Percentiles rank a stretch among this genome's conserved stretches.
Conservation (phyloP, 2,113 vertebrate genomes). For the Pogona vitticeps region DNA sequence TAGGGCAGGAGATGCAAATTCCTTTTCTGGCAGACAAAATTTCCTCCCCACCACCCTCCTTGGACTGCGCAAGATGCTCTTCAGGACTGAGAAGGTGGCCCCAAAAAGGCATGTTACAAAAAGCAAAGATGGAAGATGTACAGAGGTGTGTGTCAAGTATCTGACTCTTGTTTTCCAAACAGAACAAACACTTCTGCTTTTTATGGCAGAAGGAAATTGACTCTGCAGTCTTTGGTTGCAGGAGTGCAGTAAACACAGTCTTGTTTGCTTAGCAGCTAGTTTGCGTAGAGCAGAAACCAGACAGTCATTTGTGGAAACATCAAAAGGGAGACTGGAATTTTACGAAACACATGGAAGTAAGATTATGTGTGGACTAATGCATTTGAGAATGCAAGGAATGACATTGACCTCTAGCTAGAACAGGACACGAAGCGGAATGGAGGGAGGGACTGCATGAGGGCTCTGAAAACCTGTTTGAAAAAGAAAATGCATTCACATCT, state of each 20-base stretch:
- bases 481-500: constrained; percentile 13
- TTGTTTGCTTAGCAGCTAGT: not conserved
- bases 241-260: not conserved
- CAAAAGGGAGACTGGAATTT: not conserved
- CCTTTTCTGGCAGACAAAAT: not conserved
- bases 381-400: not conserved
- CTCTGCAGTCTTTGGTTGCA: not conserved
- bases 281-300: not conserved
- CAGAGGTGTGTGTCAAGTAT: not conserved
- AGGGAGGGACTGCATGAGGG: constrained; percentile 30
- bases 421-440: constrained; percentile 32
- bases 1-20: not conserved
- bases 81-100: not conserved
- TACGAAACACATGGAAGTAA: not conserved
- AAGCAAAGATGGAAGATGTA: not conserved
- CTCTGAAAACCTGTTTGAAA: constrained; percentile 18
- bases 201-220: not conserved
- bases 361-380: not conserved
- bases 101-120: not conserved
- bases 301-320: not conserved
- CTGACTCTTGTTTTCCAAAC: not conserved
- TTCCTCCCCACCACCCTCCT: not conserved
- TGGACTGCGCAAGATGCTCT: not conserved
- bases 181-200: not conserved
- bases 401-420: not conserved